Percentiles rank a stretch among this genome's conserved stretches.
These are phyloP conservation scores for Centropyge bicolor DNA, from an alignment of 2,797 vertebrate genomes.

Conservation along the genomic window DNA sequence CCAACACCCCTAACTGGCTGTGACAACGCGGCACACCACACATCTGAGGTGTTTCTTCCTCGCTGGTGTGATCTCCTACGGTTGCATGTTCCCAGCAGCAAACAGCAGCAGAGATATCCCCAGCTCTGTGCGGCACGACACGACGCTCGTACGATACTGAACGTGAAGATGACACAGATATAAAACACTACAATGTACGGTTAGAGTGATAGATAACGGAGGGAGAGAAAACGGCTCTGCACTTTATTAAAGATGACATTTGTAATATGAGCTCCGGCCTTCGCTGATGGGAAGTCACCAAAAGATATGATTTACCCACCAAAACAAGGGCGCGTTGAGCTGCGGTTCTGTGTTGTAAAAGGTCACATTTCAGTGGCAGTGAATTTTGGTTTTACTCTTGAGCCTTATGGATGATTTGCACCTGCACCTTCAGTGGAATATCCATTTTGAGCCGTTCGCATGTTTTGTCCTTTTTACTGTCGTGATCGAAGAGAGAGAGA, in stretches of 20 bases:
- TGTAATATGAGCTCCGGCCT: constrained; percentile 51
- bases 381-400: constrained; percentile 35
- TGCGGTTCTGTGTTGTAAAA: constrained; percentile 43
- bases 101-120: constrained; percentile 23
- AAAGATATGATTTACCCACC: constrained; percentile 53
- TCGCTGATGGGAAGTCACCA: constrained; percentile 55
- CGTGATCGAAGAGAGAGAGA: constrained; percentile 38
- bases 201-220: constrained; percentile 49
- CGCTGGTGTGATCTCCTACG: constrained; percentile 10
- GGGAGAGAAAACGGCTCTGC: constrained; percentile 32
- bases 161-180: background rate
- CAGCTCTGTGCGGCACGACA: constrained; percentile 10
- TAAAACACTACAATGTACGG: constrained; percentile 29
- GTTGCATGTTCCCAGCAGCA: constrained; percentile 29
- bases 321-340: constrained; percentile 22
- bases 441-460: constrained; percentile 28
- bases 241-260: constrained; percentile 63
- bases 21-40: constrained; percentile 23
- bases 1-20: constrained; percentile 32
- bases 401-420: constrained; percentile 36
- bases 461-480: constrained; percentile 6
- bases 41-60: constrained; percentile 23
- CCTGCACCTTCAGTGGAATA: constrained; percentile 27
- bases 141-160: constrained; percentile 5
- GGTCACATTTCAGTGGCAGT: constrained; percentile 56